These are phyloP conservation scores for Megaustenia siamemsis DNA, from an alignment of 2,888 invertebrate genomes.

Conservation along the genomic window DNA sequence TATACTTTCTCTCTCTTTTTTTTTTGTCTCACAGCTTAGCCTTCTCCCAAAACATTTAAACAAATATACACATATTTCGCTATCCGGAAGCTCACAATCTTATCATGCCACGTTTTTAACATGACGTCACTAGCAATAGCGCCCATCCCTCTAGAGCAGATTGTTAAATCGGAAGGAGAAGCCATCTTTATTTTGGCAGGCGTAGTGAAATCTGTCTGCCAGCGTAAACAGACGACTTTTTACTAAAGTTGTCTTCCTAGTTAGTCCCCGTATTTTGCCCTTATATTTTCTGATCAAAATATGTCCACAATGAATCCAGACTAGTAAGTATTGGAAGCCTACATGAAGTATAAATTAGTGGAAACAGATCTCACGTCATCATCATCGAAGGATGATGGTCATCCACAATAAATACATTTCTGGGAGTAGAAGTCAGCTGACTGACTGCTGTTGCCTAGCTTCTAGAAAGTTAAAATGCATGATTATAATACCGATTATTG, in stretches of 20 bases:
- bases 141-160: constrained; percentile 50
- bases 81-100: constrained; percentile 52
- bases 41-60: too few relatives aligned
- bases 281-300: constrained; percentile 34
- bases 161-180: constrained; percentile 55
- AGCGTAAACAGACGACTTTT: constrained; percentile 38
- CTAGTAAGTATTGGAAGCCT: constrained; percentile 45
- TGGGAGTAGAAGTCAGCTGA: too few relatives aligned
- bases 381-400: too few relatives aligned
- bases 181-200: constrained; percentile 55
- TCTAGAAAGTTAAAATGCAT: too few relatives aligned
- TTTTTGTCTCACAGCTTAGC: too few relatives aligned
- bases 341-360: not conserved
- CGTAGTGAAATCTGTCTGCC: constrained; percentile 49
- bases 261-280: not conserved
- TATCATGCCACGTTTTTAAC: constrained; percentile 54
- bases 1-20: too few relatives aligned
- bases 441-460: too few relatives aligned
- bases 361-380: not conserved
- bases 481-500: too few relatives aligned
- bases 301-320: constrained; percentile 57
- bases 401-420: too few relatives aligned
- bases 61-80: too few relatives aligned
- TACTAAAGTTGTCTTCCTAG: constrained; percentile 16
- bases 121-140: constrained; percentile 50